These are phyloP conservation scores for Tridacna crocea DNA, from an alignment of 2,888 invertebrate genomes.

Conservation along the genomic window DNA sequence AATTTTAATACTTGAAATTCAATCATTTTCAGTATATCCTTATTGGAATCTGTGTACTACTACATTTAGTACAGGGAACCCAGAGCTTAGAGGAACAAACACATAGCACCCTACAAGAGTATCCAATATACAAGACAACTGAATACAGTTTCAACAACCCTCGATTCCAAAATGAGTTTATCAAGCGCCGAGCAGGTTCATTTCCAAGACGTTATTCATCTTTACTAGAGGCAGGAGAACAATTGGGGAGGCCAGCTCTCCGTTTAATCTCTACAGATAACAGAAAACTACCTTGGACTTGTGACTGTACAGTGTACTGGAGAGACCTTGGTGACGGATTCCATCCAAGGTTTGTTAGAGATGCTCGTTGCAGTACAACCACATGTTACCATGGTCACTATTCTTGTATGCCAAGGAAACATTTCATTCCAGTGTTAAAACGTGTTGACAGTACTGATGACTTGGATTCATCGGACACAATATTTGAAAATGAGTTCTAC, in stretches of 20 bases:
- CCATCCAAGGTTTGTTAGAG: slow-evolving; percentile 37
- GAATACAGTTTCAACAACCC: slow-evolving; percentile 3
- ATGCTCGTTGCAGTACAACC: slow-evolving; percentile 13
- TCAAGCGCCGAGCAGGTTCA: not conserved
- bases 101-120: too few relatives aligned
- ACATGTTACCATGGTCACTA: slow-evolving; percentile 43
- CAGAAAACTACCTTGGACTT: slow-evolving; percentile 29
- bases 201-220: slow-evolving; percentile 2
- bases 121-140: not conserved
- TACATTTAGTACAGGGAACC: too few relatives aligned
- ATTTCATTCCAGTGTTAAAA: slow-evolving; percentile 24
- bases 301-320: slow-evolving; percentile 32
- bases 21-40: too few relatives aligned
- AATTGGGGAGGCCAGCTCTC: not conserved
- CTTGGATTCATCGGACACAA: not conserved
- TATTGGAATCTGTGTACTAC: too few relatives aligned
- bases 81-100: too few relatives aligned
- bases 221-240: not conserved
- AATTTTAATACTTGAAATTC: too few relatives aligned
- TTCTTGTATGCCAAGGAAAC: slow-evolving; percentile 30
- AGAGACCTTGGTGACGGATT: slow-evolving; percentile 33
- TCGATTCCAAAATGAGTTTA: slow-evolving; percentile 1
- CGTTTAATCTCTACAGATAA: not conserved
- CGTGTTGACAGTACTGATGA: not conserved
- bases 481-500: slow-evolving; percentile 14